Evolutionary conservation across 2,888 invertebrate species (phyloP), one percentile per base, ranked within the genome.

Genomic region (Griposia aprilina): DNA sequence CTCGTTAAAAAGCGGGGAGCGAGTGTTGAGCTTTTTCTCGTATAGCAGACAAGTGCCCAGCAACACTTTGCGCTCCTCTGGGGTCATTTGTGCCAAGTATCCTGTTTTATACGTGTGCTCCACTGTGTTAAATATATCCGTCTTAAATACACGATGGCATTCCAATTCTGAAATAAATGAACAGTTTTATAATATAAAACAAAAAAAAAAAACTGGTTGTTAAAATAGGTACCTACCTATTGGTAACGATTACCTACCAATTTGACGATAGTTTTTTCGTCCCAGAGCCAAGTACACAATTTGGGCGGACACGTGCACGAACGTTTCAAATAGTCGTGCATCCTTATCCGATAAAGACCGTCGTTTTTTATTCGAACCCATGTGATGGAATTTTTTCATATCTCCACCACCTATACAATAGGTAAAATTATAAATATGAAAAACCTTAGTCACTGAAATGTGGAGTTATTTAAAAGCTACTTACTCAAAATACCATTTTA

Each of bases 281-380:
- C 97, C 97, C 60, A 98, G 91, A 50, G 97, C 97, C 83, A 98
- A 95, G 97, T 98, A 98, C 55, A 97, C 97, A 68, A 98, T 97
- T 89, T 97, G 97, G 57, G 97, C 97, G 68, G 97, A 94, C 91
- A 98, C 94, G 76, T 97, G 95, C 66, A 97, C 91, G 26, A 98
- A 91, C 13, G 97, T 96, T 91, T 98, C 98, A 86, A 97, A 97
- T 75, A 97, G 92, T 81, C 97, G 94, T 55, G 97, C 96, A 90
- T 98, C 98, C 91, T 97, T 97, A 87, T 98, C 97, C 20, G 97
- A 97, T 81, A 97, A 93, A 0, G 98, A 97, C 67, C 94, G 94
- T 62, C 97, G 94, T 88, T 97, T 97, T 86, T 97, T 97, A 74
- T 95, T 93, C 8, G 95, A 93, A 30, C 96, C 97, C 97, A 97